Conservation (phyloP, 92 coral and sea anemone genomes). For the Heliopora coerulea region DNA sequence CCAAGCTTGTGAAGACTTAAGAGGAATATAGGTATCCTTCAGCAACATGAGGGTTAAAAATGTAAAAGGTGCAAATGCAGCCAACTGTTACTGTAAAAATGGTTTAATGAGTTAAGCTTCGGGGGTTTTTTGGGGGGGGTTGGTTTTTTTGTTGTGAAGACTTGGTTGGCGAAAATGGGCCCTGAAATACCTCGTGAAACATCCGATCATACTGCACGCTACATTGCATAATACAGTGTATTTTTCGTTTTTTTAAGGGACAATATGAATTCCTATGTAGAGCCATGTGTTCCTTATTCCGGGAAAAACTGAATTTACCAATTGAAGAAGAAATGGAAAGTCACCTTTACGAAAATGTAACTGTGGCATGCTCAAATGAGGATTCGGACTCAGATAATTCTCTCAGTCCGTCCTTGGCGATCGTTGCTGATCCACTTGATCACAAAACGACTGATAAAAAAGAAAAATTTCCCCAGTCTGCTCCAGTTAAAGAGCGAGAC, state of each 20-base stretch:
- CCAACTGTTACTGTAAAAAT: too few species aligned
- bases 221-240: too few species aligned
- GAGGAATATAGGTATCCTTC: too few species aligned
- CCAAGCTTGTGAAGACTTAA: too few species aligned
- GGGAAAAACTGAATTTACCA: constrained; percentile 22
- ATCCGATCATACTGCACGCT: too few species aligned
- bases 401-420: background rate
- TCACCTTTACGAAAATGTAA: constrained; percentile 38
- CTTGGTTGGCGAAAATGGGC: too few species aligned
- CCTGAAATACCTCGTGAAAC: too few species aligned
- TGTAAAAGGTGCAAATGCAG: too few species aligned
- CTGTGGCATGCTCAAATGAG: background rate
- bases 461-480: background rate
- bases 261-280: constrained; percentile 35
- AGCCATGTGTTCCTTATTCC: constrained; percentile 32
- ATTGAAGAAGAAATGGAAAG: constrained; percentile 22
- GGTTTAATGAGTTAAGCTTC: too few species aligned
- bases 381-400: constrained; percentile 19
- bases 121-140: too few species aligned
- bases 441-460: background rate
- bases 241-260: constrained; percentile 4
- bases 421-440: background rate
- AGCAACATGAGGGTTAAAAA: too few species aligned
- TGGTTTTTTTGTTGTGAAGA: too few species aligned
- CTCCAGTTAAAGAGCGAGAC: background rate